Base-by-base conservation (phyloP, 2,113 vertebrate species). In the Tetrao urogallus region DNA sequence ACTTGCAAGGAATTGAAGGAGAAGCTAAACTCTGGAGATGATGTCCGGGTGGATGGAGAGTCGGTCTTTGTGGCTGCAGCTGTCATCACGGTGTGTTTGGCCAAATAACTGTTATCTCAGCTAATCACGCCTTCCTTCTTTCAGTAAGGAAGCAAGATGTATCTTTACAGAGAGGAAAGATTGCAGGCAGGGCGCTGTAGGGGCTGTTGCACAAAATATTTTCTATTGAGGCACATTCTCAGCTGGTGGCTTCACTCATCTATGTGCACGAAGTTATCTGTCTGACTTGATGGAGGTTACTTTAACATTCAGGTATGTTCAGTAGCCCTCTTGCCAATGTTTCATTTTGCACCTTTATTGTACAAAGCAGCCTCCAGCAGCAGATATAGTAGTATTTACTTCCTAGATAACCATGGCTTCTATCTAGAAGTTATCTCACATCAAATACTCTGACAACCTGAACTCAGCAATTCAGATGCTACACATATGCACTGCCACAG, bases 31-130 rank as follows among this genome's bases (percentile, higher is more conserved):
- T 97, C 96, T 45, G 98, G 98, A 61, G 88, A 96, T 66, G 95
- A 93, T 20, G 97, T 98, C 48, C 97, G 95, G 36, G 92, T 98
- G 90, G 97, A 97, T 27, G 96, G 97, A 78, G 97, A 98, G 94
- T 98, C 98, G 12, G 97, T 98, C 47, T 98, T 98, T 25, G 97
- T 98, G 66, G 97, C 98, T n/a, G 98, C 98, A 27, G 97, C 98
- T 54, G 97, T 98, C 79, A 96, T 98, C 67, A 98, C 96, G 80
- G 98, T 98, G 96, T 90, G 97, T 93, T 15, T 40, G 27, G 17
- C 38, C 77, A 32, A 75, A 15, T 30, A 50, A 82, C 40, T 86
- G 22, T 30, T 67, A 10, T 78, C 71, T 84, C 76, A 20, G 82
- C 40, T 66, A 57, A 48, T 27, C 17, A 8, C 19, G 22, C n/a